phyloP scores from a whole-genome alignment of 2,113 vertebrate genomes.

The Erythrolamprus reginae region DNA sequence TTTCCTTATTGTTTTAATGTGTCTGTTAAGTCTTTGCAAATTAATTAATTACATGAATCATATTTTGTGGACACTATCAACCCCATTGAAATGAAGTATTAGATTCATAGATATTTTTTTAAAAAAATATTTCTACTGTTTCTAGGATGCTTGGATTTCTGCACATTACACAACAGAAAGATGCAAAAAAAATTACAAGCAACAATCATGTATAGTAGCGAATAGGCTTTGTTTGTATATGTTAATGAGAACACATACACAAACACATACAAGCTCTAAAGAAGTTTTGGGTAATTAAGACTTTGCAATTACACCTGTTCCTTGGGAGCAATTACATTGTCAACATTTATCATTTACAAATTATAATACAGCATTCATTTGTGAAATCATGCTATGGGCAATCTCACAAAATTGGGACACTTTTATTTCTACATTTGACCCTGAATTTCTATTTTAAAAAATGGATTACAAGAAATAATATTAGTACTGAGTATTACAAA shows the following conservation, averaged over 20 bases:
- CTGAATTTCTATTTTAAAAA: neutral
- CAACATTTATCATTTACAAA: neutral
- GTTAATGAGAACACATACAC: neutral
- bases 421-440: neutral
- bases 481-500: neutral
- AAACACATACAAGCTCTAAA: neutral
- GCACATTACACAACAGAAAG: neutral
- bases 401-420: neutral
- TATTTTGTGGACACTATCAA: neutral
- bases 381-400: neutral
- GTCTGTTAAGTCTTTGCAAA: neutral
- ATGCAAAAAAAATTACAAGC: neutral
- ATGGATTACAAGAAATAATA: neutral
- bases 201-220: neutral
- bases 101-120: neutral
- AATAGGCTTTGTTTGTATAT: neutral
- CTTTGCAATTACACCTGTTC: neutral
- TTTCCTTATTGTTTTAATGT: neutral
- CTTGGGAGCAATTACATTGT: neutral
- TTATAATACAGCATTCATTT: neutral
- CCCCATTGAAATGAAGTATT: neutral
- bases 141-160: too few relatives aligned
- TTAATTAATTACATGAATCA: neutral
- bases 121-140: neutral
- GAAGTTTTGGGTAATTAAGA: neutral